Evolutionary conservation across 2,888 invertebrate genomes (phyloP).

Genomic region (Mythimna impura): DNA sequence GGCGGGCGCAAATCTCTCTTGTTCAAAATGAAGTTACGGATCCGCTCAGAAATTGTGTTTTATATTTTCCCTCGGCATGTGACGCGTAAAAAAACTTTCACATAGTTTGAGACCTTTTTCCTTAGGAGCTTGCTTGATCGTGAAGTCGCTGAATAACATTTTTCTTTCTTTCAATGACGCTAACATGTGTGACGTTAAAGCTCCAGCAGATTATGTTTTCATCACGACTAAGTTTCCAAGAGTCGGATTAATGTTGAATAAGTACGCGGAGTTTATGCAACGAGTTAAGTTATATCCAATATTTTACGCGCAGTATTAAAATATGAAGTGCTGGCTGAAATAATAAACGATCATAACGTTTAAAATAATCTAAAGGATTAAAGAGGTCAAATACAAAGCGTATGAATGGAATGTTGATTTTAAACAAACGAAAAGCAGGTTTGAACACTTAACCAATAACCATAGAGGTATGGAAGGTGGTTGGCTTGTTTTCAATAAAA

Average conservation of each 20-base stretch:
- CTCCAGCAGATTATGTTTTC: constrained; percentile 50
- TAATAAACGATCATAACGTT: constrained; percentile 20
- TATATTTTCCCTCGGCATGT: constrained; percentile 81
- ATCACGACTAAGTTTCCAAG: constrained; percentile 37
- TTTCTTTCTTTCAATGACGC: constrained; percentile 66
- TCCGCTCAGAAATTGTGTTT: constrained; percentile 84
- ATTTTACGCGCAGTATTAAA: constrained; percentile 28
- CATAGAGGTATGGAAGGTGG: constrained; percentile 23
- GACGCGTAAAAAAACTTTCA: constrained; percentile 81
- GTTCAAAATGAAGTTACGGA: constrained; percentile 87
- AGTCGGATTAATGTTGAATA: constrained; percentile 36
- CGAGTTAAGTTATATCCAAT: constrained; percentile 26
- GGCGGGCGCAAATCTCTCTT: constrained; percentile 81
- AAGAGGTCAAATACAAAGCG: constrained; percentile 32
- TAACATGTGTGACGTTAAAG: constrained; percentile 53
- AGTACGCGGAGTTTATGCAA: constrained; percentile 24
- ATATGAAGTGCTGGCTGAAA: constrained; percentile 17
- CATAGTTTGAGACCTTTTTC: constrained; percentile 77
- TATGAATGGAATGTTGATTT: constrained; percentile 51
- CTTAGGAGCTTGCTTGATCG: constrained; percentile 66
- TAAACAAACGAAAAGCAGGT: constrained; percentile 46
- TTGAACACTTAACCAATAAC: constrained; percentile 34
- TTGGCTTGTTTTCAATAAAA: constrained; percentile 51
- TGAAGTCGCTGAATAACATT: constrained; percentile 54
- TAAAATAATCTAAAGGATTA: constrained; percentile 32